These are phyloP conservation scores for Siniperca scherzeri DNA, from an alignment of 2,797 vertebrate species.

Conservation along the genomic window DNA sequence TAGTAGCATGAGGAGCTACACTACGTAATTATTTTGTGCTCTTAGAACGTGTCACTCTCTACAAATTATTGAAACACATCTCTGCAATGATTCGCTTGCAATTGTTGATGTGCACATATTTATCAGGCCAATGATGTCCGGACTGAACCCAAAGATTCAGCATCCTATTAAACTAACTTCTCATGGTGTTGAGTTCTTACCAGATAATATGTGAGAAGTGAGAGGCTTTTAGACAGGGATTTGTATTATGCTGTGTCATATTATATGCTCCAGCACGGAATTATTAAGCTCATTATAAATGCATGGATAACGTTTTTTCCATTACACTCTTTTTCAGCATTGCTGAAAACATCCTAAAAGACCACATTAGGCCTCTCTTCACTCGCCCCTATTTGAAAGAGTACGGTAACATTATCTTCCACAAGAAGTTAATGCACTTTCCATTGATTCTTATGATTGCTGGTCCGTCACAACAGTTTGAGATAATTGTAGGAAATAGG, in stretches of 20 bases:
- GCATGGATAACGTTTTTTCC: background rate
- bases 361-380: slow-evolving; percentile 1
- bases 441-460: slow-evolving; percentile 49
- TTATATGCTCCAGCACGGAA: background rate
- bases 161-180: background rate
- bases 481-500: slow-evolving; percentile 49
- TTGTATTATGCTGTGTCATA: background rate
- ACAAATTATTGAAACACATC: background rate
- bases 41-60: background rate
- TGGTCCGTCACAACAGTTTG: slow-evolving; percentile 39
- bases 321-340: slow-evolving; percentile 1
- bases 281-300: background rate
- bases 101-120: background rate
- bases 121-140: background rate
- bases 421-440: slow-evolving; percentile 40
- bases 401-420: slow-evolving; percentile 33
- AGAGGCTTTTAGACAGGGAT: background rate
- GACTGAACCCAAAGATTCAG: background rate
- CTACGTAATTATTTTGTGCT: background rate
- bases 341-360: background rate
- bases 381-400: background rate
- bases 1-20: slow-evolving; percentile 18
- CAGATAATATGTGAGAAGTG: no score
- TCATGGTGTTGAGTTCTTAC: background rate
- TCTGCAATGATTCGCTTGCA: background rate